phyloP scores from a whole-genome alignment of 1,140 invertebrate genomes.

The Cydia splendana region DNA sequence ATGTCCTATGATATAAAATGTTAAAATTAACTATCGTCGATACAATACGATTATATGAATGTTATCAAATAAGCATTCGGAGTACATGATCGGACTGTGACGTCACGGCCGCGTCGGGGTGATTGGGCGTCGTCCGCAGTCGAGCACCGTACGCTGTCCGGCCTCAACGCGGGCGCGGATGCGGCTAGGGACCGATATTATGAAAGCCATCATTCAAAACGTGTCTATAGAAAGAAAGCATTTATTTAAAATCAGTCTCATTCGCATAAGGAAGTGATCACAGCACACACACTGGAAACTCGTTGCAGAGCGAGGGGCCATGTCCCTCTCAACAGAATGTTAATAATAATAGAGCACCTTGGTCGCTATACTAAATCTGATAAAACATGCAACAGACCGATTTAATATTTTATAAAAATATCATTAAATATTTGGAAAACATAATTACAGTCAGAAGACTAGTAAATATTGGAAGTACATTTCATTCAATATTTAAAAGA shows the following conservation, averaged over 20 bases:
- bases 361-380: slow-evolving; percentile 73
- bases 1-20: slow-evolving; percentile 68
- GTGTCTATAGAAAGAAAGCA: slow-evolving; percentile 68
- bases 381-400: slow-evolving; percentile 67
- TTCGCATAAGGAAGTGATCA: slow-evolving; percentile 80
- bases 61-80: slow-evolving; percentile 53
- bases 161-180: slow-evolving; percentile 33
- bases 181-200: slow-evolving; percentile 36
- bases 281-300: slow-evolving; percentile 79
- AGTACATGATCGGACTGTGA: slow-evolving; percentile 51
- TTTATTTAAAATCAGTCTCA: slow-evolving; percentile 79
- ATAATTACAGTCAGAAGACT: slow-evolving; percentile 48
- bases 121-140: neutral
- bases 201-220: slow-evolving; percentile 57
- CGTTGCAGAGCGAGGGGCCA: slow-evolving; percentile 74
- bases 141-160: neutral
- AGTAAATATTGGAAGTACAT: slow-evolving; percentile 61
- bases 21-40: slow-evolving; percentile 50
- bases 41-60: slow-evolving; percentile 57
- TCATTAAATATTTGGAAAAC: slow-evolving; percentile 60
- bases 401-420: slow-evolving; percentile 63
- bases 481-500: slow-evolving; percentile 50
- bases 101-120: neutral
- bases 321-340: slow-evolving; percentile 70
- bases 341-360: slow-evolving; percentile 75